Evolutionary conservation across 2,888 invertebrate species (phyloP), one percentile per base, ranked within the genome.

Genomic region (Parasteatoda lunata): DNA sequence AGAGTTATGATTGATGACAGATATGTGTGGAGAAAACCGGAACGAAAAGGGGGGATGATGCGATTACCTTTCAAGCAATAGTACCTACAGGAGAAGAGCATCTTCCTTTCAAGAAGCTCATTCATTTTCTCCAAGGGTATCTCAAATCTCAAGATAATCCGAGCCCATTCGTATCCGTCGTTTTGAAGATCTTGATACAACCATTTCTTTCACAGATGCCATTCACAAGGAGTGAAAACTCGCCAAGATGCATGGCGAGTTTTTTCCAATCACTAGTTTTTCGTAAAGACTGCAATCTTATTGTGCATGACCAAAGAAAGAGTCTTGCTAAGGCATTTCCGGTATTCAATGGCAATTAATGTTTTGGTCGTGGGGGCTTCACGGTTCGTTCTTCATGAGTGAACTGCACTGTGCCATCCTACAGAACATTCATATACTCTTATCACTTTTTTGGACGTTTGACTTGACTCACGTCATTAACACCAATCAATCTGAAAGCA

Each of bases 301-400:
- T 80, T 80, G 69, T 76, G 77, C 72, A 70, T 71, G 77, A 66
- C 82, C 75, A 52, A 47, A 65, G 54, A 49, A 49, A 79, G 70
- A 64, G 80, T 71, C 54, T 64, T 52, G 78, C 71, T 81, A 76
- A 83, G 77, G 83, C 77, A 77, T 68, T 85, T 85, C 85, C 85
- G 85, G 80, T 85, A 85, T 85, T 75, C 75, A 73, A 47, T 15
- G 13, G 80, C 80, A 85, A 80, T 80, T 80, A 80, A 80, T 70
- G 54, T 52, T 15, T 52, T 76, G 84, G 79, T 79, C 78, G 84
- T 54, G 75, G 71, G 85, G 77, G 76, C 85, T 85, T 85, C 85
- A 85, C 85, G 85, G 64, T 85, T 76, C 76, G 85, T 85, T 85
- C 85, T 85, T 85, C 85, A 85, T 85, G 80, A 85, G 80, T 70